A percentile compares a stretch with the other conserved stretches of the same genome.
phyloP scores from a whole-genome alignment of 2,797 vertebrate genomes.

The Lepilemur septentrionalis region DNA sequence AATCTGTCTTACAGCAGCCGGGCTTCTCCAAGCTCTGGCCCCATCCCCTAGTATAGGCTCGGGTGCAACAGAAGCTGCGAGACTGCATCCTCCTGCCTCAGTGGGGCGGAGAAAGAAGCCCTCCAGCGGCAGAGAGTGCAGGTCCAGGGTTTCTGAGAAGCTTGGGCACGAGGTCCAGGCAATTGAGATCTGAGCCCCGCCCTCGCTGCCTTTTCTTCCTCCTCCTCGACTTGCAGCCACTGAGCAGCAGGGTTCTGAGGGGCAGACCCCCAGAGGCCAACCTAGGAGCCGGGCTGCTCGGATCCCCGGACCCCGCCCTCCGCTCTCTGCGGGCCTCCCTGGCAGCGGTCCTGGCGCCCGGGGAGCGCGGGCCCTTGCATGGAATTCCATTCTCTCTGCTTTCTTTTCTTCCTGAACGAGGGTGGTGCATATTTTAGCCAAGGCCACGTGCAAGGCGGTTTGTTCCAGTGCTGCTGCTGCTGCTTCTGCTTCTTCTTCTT shows the following conservation, averaged over 20 bases:
- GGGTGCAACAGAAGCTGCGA: neutral
- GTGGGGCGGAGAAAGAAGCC: neutral
- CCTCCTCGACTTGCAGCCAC: neutral
- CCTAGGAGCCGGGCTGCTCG: neutral
- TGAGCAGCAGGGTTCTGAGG: neutral
- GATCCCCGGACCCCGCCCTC: neutral
- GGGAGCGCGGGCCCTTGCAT: accelerated
- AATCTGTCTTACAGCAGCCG: neutral
- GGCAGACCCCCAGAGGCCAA: neutral
- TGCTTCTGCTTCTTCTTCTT: too few species aligned
- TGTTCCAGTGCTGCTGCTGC: neutral
- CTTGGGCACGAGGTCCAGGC: neutral
- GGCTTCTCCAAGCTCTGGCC: neutral
- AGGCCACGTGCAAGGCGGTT: neutral
- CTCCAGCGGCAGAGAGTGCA: neutral
- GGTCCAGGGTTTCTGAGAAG: neutral
- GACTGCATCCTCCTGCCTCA: neutral
- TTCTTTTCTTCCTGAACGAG: neutral
- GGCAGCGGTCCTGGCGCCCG: neutral
- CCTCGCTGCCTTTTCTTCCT: neutral
- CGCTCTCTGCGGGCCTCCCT: neutral
- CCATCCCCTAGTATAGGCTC: too few species aligned
- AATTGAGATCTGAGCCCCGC: accelerated
- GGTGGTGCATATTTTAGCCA: neutral
- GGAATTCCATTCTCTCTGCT: neutral